Evolutionary conservation across 2,888 invertebrate species (phyloP), one percentile per base, ranked within the genome.

Genomic region (Campoletis raptor): DNA sequence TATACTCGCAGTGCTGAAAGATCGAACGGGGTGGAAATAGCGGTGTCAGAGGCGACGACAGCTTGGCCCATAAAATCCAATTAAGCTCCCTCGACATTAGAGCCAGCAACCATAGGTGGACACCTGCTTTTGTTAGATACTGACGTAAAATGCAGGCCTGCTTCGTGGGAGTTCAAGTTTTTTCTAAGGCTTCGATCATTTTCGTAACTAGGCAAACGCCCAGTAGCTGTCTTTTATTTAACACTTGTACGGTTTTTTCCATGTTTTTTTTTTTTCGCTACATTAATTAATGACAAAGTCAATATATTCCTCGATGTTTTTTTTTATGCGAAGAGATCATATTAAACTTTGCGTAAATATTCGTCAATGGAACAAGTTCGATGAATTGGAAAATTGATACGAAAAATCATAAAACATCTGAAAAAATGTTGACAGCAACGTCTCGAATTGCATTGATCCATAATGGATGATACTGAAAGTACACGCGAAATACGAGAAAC

Each of bases 61-160:
- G 78, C 85, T 84, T 87, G 86, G 84, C 81, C 86, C 84, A 85
- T 85, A 76, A 79, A 87, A 87, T 87, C 78, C 84, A 87, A 87
- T 87, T 86, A 87, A 85, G 79, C 66, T 30, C 70, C 37, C 83
- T 73, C 82, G 78, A 79, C 79, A 79, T 36, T 66, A 78, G 67
- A 77, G 81, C 76, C 73, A 70, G 81, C 84, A 82, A 66, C 81
- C 81, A 83, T 83, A 86, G 67, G 57, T 81, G 67, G 70, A 74
- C 81, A 79, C 64, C 78, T 70, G 48, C 30, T 70, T 57, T 77
- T 42, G 57, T 40, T 77, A 37, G 36, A 21, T 45, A 30, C 24
- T 24, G 78, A 64, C n/a, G 86, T 57, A 84, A 84, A 86, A 84
- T 70, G 66, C 73, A 45, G 21, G 72, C 67, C 40, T 18, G 83